Conservation (phyloP, 2,113 vertebrate genomes). For the Petrocephalus zakoni region DNA sequence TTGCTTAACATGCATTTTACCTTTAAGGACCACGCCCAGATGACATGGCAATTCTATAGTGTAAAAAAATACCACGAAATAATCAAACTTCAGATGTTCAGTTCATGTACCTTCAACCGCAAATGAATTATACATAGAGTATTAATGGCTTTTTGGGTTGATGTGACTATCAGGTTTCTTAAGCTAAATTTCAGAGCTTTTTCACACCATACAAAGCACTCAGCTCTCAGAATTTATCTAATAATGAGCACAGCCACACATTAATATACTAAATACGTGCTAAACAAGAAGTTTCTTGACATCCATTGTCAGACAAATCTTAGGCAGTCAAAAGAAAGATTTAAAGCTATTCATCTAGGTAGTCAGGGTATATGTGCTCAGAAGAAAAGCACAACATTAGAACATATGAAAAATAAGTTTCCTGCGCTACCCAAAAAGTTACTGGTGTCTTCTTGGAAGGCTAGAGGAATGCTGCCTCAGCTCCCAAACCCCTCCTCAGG, state of each 20-base stretch:
- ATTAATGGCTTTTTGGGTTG: neutral
- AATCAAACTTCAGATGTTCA: neutral
- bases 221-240: neutral
- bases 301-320: neutral
- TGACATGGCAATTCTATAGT: neutral
- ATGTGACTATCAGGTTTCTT: neutral
- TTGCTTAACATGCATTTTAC: neutral
- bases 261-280: neutral
- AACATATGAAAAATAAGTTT: no score
- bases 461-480: no score
- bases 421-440: no score
- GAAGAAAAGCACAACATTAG: no score
- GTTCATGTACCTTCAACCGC: neutral
- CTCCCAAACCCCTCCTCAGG: no score
- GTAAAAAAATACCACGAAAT: neutral
- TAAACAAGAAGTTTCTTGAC: neutral
- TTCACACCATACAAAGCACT: neutral
- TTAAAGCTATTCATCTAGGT: no score
- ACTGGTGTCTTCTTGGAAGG: no score
- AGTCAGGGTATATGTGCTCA: no score
- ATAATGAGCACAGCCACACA: neutral
- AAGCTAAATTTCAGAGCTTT: neutral
- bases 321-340: no score
- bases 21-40: neutral
- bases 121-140: neutral